Conservation (phyloP, 1,140 invertebrate genomes). For the Aricia agestis region DNA sequence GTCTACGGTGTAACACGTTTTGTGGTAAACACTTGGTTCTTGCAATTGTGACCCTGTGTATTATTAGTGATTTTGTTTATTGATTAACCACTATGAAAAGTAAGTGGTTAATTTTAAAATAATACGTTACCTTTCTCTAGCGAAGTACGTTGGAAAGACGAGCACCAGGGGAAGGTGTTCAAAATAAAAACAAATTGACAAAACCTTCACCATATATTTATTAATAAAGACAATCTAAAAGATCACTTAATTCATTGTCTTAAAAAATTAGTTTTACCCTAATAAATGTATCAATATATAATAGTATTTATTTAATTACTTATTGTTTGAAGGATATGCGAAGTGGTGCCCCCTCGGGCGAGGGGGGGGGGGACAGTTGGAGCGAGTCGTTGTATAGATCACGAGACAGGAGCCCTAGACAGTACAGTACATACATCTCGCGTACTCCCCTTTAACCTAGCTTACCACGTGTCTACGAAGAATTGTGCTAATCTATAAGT, state of each 20-base stretch:
- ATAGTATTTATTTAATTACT: slow-evolving; percentile 72
- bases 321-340: slow-evolving; percentile 76
- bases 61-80: background rate
- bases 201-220: slow-evolving; percentile 77
- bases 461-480: slow-evolving; percentile 66
- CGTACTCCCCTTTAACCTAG: slow-evolving; percentile 50
- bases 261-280: slow-evolving; percentile 74
- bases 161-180: background rate
- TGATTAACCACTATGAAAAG: no score
- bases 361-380: slow-evolving; percentile 48
- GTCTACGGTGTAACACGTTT: background rate
- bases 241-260: slow-evolving; percentile 75
- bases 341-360: slow-evolving; percentile 59
- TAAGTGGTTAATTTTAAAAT: no score
- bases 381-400: slow-evolving; percentile 67
- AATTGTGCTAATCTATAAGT: slow-evolving; percentile 74
- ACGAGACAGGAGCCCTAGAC: slow-evolving; percentile 32
- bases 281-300: slow-evolving; percentile 76
- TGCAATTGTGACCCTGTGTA: background rate
- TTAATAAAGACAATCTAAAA: slow-evolving; percentile 77
- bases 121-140: no score
- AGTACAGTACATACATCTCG: slow-evolving; percentile 17
- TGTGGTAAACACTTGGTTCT: background rate
- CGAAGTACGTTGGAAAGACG: background rate
- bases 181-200: slow-evolving; percentile 70